phyloP scores from a whole-genome alignment of 2,797 vertebrate genomes.

The Lateolabrax maculatus region DNA sequence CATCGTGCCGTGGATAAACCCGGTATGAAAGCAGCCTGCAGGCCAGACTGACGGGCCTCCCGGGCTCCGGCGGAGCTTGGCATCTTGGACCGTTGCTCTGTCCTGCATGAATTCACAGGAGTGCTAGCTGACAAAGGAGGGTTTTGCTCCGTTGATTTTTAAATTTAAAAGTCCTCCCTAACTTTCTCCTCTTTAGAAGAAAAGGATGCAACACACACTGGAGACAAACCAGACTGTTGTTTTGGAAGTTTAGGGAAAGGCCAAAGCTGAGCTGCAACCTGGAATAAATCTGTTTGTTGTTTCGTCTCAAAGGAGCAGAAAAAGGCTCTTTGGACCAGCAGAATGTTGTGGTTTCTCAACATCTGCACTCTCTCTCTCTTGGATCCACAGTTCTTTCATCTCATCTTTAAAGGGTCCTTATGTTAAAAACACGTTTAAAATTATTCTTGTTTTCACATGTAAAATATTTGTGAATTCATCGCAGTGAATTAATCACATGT shows the following conservation, averaged over 20 bases:
- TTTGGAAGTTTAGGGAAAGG: background rate
- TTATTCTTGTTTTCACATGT: background rate
- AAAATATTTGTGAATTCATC: too few relatives aligned
- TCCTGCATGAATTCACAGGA: conserved; percentile 69
- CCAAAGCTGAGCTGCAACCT: background rate
- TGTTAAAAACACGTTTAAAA: background rate
- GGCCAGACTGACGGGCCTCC: conserved; percentile 54
- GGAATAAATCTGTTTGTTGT: background rate
- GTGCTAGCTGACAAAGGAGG: conserved; percentile 54
- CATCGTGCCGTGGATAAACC: conserved; percentile 85
- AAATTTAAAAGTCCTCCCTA: conserved; percentile 40
- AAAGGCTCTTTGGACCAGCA: background rate
- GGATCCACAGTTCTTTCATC: background rate
- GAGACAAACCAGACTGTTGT: background rate
- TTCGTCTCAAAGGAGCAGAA: background rate
- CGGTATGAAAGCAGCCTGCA: conserved; percentile 77
- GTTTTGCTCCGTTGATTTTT: conserved; percentile 62
- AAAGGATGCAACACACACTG: conserved; percentile 29
- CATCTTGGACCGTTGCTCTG: conserved; percentile 25
- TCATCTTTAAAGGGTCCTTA: background rate
- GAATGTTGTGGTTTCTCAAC: background rate
- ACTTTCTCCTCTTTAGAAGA: conserved; percentile 23
- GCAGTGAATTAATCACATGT: too few relatives aligned
- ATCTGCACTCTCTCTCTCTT: too few relatives aligned
- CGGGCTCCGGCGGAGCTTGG: conserved; percentile 50